Evolutionary conservation across 2,888 invertebrate species (phyloP).

Genomic region (Digitonthophagus gazella): DNA sequence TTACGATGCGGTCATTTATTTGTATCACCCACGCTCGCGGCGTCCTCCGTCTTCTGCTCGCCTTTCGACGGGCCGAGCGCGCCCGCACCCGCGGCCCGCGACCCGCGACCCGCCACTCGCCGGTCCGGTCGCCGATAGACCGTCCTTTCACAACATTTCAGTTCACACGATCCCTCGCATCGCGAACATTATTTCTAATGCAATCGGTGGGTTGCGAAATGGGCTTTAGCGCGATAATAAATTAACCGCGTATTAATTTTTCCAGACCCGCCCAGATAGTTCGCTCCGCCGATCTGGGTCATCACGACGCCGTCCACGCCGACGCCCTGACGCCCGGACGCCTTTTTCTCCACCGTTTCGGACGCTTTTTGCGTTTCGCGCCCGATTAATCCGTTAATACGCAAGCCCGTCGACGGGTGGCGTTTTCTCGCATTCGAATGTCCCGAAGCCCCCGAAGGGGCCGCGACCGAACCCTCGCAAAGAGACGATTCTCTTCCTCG

Average conservation of each 20-base stretch:
- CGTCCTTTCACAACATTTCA: slow-evolving; percentile 36
- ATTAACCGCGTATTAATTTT: slow-evolving; percentile 39
- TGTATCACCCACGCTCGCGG: slow-evolving; percentile 36
- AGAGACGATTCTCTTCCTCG: background rate
- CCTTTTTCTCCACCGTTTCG: background rate
- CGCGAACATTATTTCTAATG: slow-evolving; percentile 36
- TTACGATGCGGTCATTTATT: slow-evolving; percentile 34
- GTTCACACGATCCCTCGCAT: slow-evolving; percentile 39
- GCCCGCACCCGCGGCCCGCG: background rate
- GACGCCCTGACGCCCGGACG: background rate
- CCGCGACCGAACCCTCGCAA: background rate
- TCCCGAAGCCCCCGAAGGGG: background rate
- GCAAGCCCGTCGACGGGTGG: background rate
- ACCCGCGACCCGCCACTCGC: background rate
- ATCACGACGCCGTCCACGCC: slow-evolving; percentile 36
- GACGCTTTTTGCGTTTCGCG: background rate
- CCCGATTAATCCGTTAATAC: background rate
- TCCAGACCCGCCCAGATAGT: slow-evolving; percentile 38
- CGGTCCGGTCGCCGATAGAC: slow-evolving; percentile 28
- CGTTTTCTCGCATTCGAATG: background rate
- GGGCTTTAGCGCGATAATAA: slow-evolving; percentile 37
- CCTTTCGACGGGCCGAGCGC: background rate
- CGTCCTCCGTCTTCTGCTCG: background rate
- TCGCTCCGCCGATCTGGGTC: slow-evolving; percentile 38
- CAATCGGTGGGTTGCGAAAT: slow-evolving; percentile 38